Conservation (phyloP, 2,797 vertebrate species). For the Pseudochromis fuscus region DNA sequence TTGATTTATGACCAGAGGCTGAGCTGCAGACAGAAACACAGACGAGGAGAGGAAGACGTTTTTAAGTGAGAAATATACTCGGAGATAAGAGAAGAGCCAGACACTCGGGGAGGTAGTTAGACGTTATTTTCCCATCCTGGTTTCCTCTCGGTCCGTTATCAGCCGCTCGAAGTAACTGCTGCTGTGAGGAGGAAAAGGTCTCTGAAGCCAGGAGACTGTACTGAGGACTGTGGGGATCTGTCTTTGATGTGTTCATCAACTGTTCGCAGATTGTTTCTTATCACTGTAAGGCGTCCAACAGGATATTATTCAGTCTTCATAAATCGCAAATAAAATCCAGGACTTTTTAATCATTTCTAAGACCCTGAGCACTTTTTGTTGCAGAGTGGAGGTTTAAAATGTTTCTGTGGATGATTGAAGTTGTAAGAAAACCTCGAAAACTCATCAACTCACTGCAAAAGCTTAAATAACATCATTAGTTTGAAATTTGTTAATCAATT, state of each 20-base stretch:
- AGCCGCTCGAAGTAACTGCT: constrained; percentile 17
- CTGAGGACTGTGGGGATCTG: background rate
- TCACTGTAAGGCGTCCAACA: background rate
- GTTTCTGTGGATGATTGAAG: too few species aligned
- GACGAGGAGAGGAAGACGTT: constrained; percentile 25
- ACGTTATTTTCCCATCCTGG: constrained; percentile 29
- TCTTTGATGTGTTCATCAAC: constrained; percentile 2
- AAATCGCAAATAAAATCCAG: too few species aligned
- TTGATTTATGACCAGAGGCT: constrained; percentile 71
- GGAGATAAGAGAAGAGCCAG: constrained; percentile 47
- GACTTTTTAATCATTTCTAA: too few species aligned
- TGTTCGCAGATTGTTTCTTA: background rate
- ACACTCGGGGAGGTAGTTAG: constrained; percentile 20
- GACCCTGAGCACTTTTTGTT: too few species aligned
- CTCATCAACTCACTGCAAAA: too few species aligned
- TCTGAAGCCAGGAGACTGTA: background rate
- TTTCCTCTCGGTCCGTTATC: constrained; percentile 22
- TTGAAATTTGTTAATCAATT: too few species aligned
- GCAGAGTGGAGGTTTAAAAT: too few species aligned
- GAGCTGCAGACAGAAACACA: constrained; percentile 37
- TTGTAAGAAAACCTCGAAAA: too few species aligned
- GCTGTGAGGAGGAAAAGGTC: background rate
- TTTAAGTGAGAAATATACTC: constrained; percentile 44
- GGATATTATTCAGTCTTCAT: too few species aligned
- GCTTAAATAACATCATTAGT: too few species aligned